These are phyloP conservation scores for Liasis olivaceus DNA, from an alignment of 2,797 vertebrate species.

Conservation along the genomic window DNA sequence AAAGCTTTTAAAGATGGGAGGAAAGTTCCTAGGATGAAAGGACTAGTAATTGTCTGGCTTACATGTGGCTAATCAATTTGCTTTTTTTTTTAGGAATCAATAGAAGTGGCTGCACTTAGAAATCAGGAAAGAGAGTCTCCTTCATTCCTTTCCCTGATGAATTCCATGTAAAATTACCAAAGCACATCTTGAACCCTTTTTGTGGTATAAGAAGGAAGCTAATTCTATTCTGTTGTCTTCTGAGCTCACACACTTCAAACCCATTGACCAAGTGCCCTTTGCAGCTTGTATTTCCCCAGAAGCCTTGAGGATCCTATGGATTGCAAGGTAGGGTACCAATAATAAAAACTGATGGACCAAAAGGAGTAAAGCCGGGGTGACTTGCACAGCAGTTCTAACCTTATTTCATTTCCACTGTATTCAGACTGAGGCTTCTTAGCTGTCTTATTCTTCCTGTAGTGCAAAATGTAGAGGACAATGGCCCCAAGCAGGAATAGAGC, in stretches of 20 bases:
- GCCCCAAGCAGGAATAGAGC: slow-evolving; percentile 65
- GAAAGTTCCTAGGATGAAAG: background rate
- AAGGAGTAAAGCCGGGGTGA: background rate
- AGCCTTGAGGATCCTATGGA: background rate
- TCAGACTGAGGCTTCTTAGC: slow-evolving; percentile 19
- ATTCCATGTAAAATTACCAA: background rate
- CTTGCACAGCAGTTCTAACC: slow-evolving; percentile 29
- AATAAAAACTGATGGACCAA: background rate
- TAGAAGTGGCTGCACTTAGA: background rate
- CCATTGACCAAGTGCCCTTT: too few species aligned
- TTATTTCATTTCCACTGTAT: slow-evolving; percentile 43
- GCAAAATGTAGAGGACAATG: slow-evolving; percentile 55
- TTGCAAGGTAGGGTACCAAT: background rate
- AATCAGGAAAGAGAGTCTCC: background rate
- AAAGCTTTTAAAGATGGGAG: background rate
- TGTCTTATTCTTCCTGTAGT: slow-evolving; percentile 61
- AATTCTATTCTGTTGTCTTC: background rate
- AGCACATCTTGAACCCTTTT: background rate
- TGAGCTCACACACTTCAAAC: background rate
- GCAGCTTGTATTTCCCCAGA: background rate
- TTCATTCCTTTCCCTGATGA: too few species aligned
- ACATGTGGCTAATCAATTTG: background rate
- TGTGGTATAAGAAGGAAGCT: background rate
- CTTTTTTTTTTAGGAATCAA: background rate
- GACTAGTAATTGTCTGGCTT: background rate